These are phyloP conservation scores for Euzophera pinguis DNA, from an alignment of 2,888 invertebrate species.

Conservation along the genomic window DNA sequence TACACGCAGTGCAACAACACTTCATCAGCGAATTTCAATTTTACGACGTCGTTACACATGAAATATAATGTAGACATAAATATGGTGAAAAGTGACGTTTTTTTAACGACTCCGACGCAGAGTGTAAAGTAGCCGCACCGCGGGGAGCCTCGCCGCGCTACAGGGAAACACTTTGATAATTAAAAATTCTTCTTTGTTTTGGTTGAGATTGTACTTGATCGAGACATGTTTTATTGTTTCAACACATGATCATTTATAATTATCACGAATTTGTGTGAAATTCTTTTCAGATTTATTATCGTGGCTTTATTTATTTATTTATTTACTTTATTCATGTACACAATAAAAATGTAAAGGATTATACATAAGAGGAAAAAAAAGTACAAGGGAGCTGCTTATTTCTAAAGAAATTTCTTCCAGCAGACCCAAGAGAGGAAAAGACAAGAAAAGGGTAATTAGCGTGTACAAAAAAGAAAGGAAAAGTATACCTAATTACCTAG, in stretches of 20 bases:
- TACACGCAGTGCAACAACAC: constrained; percentile 24
- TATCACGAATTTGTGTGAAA: constrained; percentile 49
- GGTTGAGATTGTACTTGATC: constrained; percentile 53
- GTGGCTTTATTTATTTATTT: neutral
- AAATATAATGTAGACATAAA: constrained; percentile 75
- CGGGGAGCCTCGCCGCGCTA: constrained; percentile 47
- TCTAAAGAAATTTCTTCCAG: no score
- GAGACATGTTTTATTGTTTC: constrained; percentile 60
- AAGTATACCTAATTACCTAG: no score
- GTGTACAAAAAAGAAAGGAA: no score
- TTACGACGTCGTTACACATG: constrained; percentile 64
- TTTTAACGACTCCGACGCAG: constrained; percentile 64
- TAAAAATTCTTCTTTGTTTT: constrained; percentile 68
- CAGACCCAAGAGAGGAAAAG: no score
- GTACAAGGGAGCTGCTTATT: no score
- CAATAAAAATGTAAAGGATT: no score
- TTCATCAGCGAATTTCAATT: constrained; percentile 47
- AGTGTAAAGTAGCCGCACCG: constrained; percentile 65
- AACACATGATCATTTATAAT: constrained; percentile 54
- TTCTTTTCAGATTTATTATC: constrained; percentile 38
- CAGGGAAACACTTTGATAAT: constrained; percentile 63
- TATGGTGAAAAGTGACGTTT: constrained; percentile 73
- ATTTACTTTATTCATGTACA: no score
- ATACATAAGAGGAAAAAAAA: no score
- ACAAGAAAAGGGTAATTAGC: no score